A percentile compares a stretch with the other conserved stretches of the same genome.
Conservation (phyloP, 92 coral and sea anemone genomes). For the Hydrozoanthus gracilis region DNA sequence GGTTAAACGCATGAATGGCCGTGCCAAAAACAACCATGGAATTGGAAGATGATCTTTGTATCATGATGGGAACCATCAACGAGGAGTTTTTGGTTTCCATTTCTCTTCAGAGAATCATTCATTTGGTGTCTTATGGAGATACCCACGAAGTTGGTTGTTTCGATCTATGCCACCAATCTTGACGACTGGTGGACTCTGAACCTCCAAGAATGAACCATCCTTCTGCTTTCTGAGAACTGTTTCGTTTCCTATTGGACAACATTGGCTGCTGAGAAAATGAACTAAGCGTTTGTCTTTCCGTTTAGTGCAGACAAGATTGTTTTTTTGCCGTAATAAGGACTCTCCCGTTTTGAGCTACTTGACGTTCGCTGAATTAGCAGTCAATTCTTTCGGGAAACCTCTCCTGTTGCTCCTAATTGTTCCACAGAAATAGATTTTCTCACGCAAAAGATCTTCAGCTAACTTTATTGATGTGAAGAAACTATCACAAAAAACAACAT, state of each 20-base stretch:
- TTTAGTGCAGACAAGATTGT: conserved; percentile 42
- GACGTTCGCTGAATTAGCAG: conserved; percentile 17
- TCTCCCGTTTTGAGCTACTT: conserved; percentile 40
- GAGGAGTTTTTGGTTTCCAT: too few species aligned
- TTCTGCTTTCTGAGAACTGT: conserved; percentile 41
- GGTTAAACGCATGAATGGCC: too few species aligned
- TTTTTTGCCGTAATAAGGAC: conserved; percentile 28
- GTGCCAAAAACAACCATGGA: too few species aligned
- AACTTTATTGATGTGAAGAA: conserved; percentile 56
- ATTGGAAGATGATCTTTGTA: too few species aligned
- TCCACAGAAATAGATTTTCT: conserved; percentile 65
- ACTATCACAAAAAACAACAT: conserved; percentile 52
- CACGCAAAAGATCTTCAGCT: conserved; percentile 51
- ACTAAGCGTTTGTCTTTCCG: conserved; percentile 66
- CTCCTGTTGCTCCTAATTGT: conserved; percentile 57
- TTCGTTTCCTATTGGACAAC: conserved; percentile 18
- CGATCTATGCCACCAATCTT: conserved; percentile 64
- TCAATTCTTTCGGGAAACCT: conserved; percentile 52
- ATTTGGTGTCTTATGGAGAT: too few species aligned
- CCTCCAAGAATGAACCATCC: conserved; percentile 24
- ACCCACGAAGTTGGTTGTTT: conserved; percentile 10
- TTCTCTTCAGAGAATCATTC: too few species aligned
- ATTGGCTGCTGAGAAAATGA: conserved; percentile 48
- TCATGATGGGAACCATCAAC: too few species aligned
- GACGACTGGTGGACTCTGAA: conserved; percentile 32